Evolutionary conservation across 2,888 invertebrate genomes (phyloP), one percentile per base, ranked within the genome.

Genomic region (Gastracanthus pulcherrimus): DNA sequence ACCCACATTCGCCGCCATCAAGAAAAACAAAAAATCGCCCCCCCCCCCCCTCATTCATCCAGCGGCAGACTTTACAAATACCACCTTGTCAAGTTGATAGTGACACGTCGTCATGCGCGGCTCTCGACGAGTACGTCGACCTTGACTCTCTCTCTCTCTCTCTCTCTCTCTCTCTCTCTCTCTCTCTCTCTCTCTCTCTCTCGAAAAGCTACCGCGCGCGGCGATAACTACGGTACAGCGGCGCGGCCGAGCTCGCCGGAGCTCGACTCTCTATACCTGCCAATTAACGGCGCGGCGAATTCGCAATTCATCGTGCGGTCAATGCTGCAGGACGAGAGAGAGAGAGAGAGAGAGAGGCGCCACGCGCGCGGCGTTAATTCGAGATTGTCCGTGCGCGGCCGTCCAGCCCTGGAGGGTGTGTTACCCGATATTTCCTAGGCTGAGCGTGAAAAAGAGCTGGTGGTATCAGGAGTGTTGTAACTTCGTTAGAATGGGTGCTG

Each of bases 251-350:
- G 13, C 9, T 2, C 41, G 13, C 5, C 3, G 6, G n/a, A n/a
- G 29, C 29, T n/a, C 29, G 26, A n/a, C 62, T 31, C 58, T 29
- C 51, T 58, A 58, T 55, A 76, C 72, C 72, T 72, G 75, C 55
- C 80, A 80, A 80, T 80, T 75, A 75, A 16, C 66, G 41, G 64
- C 31, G 64, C 31, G 34, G 72, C 36, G 72, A 72, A 67, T 79
- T 72, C 45, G 66, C 72, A n/a, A 79, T 74, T 72, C 66, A 71
- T 48, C 48, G 23, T 55, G 76, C 45, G 38, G 55, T 66, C 55
- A n/a, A 19, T 3, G n/a, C 19, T 23, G 36, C 38, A 19, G 48
- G 29, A n/a, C n/a, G n/a, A n/a, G n/a, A n/a, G n/a, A n/a, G n/a
- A n/a, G n/a, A n/a, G n/a, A n/a, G n/a, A n/a, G n/a, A n/a, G n/a